Evolutionary conservation across 2,797 vertebrate species (phyloP).

Genomic region (Anolis apletophallus): DNA sequence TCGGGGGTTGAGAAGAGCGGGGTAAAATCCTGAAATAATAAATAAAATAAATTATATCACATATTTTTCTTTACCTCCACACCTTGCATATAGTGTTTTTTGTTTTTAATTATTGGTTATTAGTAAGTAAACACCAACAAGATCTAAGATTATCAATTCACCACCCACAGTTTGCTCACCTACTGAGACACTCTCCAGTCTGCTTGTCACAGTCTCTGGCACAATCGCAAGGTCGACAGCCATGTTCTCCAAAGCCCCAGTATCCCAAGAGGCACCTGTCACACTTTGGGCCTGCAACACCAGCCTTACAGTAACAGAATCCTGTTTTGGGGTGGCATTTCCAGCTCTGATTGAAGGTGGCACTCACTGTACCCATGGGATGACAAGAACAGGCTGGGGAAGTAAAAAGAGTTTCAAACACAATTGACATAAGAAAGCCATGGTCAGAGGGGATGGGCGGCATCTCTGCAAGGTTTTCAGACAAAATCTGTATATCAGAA

Average conservation of each 20-base stretch:
- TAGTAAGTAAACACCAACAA: neutral
- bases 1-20: too few relatives aligned
- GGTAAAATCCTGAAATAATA: too few relatives aligned
- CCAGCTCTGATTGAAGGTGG: slow-evolving; percentile 70
- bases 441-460: neutral
- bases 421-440: neutral
- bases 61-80: too few relatives aligned
- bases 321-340: slow-evolving; percentile 88
- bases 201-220: slow-evolving; percentile 82
- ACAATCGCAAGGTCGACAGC: slow-evolving; percentile 86
- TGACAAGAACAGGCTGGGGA: slow-evolving; percentile 87
- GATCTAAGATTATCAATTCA: neutral
- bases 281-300: slow-evolving; percentile 83
- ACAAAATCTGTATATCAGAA: neutral
- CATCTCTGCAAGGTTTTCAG: slow-evolving; percentile 16
- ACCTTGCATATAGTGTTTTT: too few relatives aligned
- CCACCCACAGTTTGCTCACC: slow-evolving; percentile 71
- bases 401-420: slow-evolving; percentile 39
- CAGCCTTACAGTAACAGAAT: slow-evolving; percentile 88
- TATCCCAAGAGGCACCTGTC: slow-evolving; percentile 84
- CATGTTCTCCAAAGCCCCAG: slow-evolving; percentile 87
- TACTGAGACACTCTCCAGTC: slow-evolving; percentile 82
- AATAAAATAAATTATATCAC: too few relatives aligned
- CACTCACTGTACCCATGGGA: slow-evolving; percentile 77
- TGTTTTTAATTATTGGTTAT: too few relatives aligned